Conservation (phyloP, 2,797 vertebrate species). For the Gallinago stenura region DNA sequence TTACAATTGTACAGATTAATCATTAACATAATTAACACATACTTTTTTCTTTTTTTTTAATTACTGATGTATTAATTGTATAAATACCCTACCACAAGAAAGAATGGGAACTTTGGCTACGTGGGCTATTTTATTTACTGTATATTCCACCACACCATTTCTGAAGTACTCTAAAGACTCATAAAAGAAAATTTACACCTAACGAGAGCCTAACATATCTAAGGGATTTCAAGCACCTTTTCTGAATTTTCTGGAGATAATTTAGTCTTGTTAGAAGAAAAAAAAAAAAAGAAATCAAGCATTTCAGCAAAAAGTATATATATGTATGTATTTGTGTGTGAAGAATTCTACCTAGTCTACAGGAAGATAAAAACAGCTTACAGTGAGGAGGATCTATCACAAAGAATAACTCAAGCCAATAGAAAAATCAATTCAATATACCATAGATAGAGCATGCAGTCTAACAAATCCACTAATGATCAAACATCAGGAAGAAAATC, state of each 20-base stretch:
- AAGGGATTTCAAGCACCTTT: constrained; percentile 11
- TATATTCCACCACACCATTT: background rate
- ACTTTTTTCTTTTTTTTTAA: background rate
- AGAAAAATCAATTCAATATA: constrained; percentile 32
- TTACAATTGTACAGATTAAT: background rate
- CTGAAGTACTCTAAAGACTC: background rate
- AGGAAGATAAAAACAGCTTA: constrained; percentile 32
- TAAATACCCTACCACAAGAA: background rate
- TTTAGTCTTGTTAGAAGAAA: background rate
- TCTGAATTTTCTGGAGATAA: constrained; percentile 3
- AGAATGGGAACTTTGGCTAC: background rate
- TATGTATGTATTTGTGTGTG: background rate
- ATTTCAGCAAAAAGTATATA: background rate
- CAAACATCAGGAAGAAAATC: background rate
- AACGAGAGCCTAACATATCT: background rate
- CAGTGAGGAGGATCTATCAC: background rate
- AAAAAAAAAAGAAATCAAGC: constrained; percentile 1
- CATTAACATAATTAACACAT: background rate
- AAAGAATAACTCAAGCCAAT: constrained; percentile 28
- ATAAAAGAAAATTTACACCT: background rate
- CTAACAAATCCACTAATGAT: constrained; percentile 8
- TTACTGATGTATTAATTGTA: background rate
- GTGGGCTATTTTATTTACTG: background rate
- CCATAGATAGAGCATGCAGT: background rate
- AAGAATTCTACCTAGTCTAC: background rate